Conservation (phyloP, 2,113 vertebrate species). For the Axis porcinus region DNA sequence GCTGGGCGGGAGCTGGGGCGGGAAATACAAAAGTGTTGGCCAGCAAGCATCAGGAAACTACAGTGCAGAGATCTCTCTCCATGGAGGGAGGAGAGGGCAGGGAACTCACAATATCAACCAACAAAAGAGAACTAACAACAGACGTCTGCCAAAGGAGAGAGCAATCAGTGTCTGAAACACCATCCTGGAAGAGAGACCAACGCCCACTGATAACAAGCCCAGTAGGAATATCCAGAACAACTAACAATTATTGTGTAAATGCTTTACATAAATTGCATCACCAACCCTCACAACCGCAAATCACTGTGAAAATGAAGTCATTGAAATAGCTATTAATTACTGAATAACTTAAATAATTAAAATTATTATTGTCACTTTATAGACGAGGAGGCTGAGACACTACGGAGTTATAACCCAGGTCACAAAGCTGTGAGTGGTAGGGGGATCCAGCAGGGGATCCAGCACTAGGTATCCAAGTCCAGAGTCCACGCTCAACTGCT, state of each 20-base stretch:
- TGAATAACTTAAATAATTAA: not conserved
- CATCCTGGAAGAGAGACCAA: not conserved
- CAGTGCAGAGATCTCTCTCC: not conserved
- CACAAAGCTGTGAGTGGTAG: not conserved
- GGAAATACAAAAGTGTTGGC: not conserved
- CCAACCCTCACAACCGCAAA: not conserved
- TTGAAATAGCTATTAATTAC: not conserved
- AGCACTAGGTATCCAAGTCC: not conserved
- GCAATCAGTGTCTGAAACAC: not conserved
- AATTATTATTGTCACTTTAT: not conserved
- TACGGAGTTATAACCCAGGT: not conserved
- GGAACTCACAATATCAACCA: not conserved
- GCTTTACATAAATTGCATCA: not conserved
- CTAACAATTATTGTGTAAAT: not conserved
- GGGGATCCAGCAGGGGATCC: not conserved
- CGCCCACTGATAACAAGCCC: not conserved
- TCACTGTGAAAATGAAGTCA: not conserved
- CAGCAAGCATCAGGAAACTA: not conserved
- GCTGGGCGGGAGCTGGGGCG: not conserved
- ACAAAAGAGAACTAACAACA: not conserved
- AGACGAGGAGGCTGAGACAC: not conserved
- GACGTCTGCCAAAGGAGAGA: not conserved
- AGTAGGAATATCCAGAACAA: not conserved
- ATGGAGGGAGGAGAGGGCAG: not conserved
- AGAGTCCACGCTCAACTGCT: not conserved